Conservation (phyloP, 2,113 vertebrate genomes). For the Cettia cetti region DNA sequence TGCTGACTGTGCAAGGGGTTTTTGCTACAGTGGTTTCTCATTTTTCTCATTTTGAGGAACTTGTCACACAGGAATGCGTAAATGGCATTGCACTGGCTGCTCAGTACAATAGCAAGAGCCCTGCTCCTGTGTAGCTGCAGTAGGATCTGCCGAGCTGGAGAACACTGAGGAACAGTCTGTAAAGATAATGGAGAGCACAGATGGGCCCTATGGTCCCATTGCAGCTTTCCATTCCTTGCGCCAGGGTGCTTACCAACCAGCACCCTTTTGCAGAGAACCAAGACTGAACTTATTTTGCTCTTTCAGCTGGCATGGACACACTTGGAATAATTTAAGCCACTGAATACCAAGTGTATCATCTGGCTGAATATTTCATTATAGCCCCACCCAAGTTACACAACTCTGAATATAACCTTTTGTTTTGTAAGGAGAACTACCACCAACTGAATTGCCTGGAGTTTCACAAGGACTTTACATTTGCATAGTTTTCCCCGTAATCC, state of each 20-base stretch:
- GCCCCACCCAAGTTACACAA: conserved; percentile 41
- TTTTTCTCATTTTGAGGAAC: neutral
- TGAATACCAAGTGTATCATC: neutral
- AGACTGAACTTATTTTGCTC: neutral
- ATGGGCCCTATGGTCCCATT: neutral
- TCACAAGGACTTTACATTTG: neutral
- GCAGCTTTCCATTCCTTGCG: neutral
- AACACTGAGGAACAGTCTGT: neutral
- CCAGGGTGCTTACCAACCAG: neutral
- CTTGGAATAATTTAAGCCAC: neutral
- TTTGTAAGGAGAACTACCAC: conserved; percentile 16
- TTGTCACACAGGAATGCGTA: neutral
- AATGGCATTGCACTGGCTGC: neutral
- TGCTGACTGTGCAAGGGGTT: neutral
- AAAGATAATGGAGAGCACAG: neutral
- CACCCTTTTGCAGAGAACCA: neutral
- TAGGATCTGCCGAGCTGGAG: neutral
- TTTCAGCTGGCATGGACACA: neutral
- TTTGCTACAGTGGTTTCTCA: neutral
- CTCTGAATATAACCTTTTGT: neutral
- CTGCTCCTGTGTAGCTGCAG: neutral
- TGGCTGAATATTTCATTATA: neutral
- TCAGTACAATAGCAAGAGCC: neutral
- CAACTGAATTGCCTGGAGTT: conserved; percentile 1
- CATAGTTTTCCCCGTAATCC: neutral